Evolutionary conservation across 2,888 invertebrate species (phyloP).

Genomic region (Papilio protenor): DNA sequence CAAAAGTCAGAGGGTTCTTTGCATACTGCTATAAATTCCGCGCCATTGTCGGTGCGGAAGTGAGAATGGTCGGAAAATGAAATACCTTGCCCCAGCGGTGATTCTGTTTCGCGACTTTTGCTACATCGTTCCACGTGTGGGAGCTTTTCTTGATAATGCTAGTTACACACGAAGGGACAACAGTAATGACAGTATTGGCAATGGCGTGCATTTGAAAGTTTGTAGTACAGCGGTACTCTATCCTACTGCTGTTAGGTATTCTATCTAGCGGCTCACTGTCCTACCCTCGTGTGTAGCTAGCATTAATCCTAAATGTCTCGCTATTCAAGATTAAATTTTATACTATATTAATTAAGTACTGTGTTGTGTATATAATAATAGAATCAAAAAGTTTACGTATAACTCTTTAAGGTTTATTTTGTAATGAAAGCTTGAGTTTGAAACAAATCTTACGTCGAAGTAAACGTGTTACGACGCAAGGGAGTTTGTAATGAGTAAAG

Average conservation of each 20-base stretch:
- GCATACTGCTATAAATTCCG: slow-evolving; percentile 29
- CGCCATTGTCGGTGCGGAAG: slow-evolving; percentile 31
- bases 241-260: no score
- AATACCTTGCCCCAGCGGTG: slow-evolving; percentile 22
- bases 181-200: background rate
- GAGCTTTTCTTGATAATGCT: slow-evolving; percentile 6
- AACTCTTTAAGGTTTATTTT: slow-evolving; percentile 3
- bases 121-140: background rate
- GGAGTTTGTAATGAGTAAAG: slow-evolving; percentile 41
- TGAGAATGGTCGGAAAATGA: slow-evolving; percentile 34
- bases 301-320: background rate
- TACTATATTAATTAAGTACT: background rate
- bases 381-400: background rate
- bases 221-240: background rate
- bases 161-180: background rate
- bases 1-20: slow-evolving; percentile 37
- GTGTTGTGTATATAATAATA: no score
- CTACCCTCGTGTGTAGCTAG: background rate
- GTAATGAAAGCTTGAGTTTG: slow-evolving; percentile 10
- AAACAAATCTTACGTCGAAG: slow-evolving; percentile 23
- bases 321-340: background rate
- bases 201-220: background rate
- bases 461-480: slow-evolving; percentile 12
- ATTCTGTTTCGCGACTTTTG: slow-evolving; percentile 27
- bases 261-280: background rate